These are phyloP conservation scores for Megalops atlanticus DNA, from an alignment of 2,113 vertebrate species.

Conservation along the genomic window DNA sequence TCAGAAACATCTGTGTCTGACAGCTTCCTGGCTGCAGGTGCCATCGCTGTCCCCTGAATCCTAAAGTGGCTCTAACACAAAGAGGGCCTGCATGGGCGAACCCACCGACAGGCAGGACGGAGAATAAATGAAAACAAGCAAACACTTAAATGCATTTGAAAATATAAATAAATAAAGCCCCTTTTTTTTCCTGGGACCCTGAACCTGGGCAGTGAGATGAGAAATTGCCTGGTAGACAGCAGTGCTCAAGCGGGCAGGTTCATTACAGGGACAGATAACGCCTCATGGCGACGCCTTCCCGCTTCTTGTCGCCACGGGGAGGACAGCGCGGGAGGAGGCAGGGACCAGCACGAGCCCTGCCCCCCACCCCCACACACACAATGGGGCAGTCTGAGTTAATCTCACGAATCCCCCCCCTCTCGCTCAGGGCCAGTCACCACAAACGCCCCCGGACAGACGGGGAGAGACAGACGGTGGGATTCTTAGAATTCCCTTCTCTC, in stretches of 20 bases:
- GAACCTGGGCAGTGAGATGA: constrained; percentile 12
- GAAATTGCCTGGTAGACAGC: constrained; percentile 6
- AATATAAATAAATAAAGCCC: constrained; percentile 6
- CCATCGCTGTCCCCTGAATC: not conserved
- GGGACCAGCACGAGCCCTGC: not conserved
- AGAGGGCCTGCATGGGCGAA: not conserved
- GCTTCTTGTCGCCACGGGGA: too few species aligned
- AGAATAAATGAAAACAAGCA: constrained; percentile 7
- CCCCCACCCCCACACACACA: not conserved
- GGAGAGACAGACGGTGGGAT: not conserved
- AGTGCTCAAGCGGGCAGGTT: not conserved
- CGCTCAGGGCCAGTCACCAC: not conserved
- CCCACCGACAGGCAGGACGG: not conserved
- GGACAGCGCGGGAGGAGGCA: not conserved
- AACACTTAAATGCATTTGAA: not conserved
- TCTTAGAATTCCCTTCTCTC: not conserved
- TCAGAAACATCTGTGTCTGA: not conserved
- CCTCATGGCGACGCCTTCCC: not conserved
- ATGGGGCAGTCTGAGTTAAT: not conserved
- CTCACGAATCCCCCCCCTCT: not conserved
- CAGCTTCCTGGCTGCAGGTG: not conserved
- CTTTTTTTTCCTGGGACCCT: not conserved
- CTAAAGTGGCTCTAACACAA: not conserved
- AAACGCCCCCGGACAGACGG: not conserved
- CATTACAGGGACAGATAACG: not conserved